Base-by-base conservation (phyloP, 2,797 vertebrate species). In the Lacerta bilineata region DNA sequence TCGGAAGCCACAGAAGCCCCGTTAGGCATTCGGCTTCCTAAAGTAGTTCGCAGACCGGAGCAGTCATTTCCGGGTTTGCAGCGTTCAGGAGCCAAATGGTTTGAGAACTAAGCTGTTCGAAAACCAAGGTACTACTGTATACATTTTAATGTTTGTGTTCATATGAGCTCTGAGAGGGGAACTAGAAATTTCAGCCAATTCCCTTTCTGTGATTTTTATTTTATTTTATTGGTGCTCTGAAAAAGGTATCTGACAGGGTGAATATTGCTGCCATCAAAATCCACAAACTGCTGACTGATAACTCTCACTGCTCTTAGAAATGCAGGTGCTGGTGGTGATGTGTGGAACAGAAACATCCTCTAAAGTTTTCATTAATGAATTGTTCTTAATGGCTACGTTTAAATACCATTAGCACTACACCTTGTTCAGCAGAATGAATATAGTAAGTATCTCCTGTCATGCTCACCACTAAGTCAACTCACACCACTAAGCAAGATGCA, bases 401-500 rank as follows among this genome's bases (percentile, higher is more conserved):
- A 89, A 92, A 86, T 92, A 84, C 69, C 25, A 33, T 92, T 94
- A 83, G 46, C 4, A 2, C 76, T 83, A 43, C 15, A 59, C 8
- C 39, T 68, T 41, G 71, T 83, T 83, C 74, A 91, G 76, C 74
- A 91, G 59, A 94, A 91, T 72, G 77, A 90, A 91, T 88, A 61
- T 76, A 80, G 85, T 78, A 86, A 68, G 61, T 68, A 77, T 41
- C 29, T 86, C 11, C 3, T 78, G 75, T 85, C 72, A 66, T 29
- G 61, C 39, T 75, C 84, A 43, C 75, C 17, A 41, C 29, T 33
- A 64, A 66, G 17, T 83, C 72, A 84, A 88, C 11, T 74, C 90
- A 23, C 72, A 85, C 80, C 90, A 80, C 80, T 82, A 91, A 93
- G 90, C 83, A 91, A 93, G 88, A 91, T 78, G 78, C 87, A 75